Conservation (phyloP, 2,797 vertebrate genomes). For the Peromyscus melanophrys region DNA sequence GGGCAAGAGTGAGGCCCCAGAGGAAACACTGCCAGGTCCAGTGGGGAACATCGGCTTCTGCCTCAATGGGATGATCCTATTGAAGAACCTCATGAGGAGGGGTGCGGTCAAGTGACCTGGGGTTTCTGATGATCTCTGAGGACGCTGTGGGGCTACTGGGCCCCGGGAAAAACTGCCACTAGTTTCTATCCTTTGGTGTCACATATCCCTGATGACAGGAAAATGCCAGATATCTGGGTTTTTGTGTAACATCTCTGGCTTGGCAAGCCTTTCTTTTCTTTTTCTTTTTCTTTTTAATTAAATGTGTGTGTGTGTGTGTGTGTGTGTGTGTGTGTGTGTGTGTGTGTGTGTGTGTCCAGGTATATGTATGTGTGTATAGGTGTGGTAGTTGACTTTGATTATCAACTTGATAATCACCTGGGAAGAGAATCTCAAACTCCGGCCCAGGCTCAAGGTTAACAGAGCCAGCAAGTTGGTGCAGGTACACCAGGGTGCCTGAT, state of each 20-base stretch:
- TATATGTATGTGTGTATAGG: not conserved
- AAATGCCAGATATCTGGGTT: not conserved
- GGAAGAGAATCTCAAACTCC: not conserved
- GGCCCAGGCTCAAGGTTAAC: not conserved
- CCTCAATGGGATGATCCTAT: not conserved
- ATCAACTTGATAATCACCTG: not conserved
- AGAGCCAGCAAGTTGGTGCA: not conserved
- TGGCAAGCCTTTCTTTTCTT: not conserved
- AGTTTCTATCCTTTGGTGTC: not conserved
- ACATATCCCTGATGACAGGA: not conserved
- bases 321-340: not conserved
- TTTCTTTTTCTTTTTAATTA: not conserved
- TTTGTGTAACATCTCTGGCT: not conserved
- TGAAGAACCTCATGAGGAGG: no score
- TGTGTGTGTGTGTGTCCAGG: no score
- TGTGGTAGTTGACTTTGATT: not conserved
- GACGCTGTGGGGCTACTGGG: no score
- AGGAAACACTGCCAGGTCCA: no score
- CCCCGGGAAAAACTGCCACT: accelerated
- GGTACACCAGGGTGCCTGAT: not conserved
- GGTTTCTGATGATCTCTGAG: not conserved
- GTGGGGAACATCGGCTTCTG: not conserved
- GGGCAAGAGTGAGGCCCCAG: not conserved
- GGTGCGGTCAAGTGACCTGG: accelerated
- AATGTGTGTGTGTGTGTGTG: not conserved